A percentile compares a stretch with the other conserved stretches of the same genome.
These are phyloP conservation scores for Cyprinodon diabolis DNA, from an alignment of 2,797 vertebrate species.

Conservation along the genomic window DNA sequence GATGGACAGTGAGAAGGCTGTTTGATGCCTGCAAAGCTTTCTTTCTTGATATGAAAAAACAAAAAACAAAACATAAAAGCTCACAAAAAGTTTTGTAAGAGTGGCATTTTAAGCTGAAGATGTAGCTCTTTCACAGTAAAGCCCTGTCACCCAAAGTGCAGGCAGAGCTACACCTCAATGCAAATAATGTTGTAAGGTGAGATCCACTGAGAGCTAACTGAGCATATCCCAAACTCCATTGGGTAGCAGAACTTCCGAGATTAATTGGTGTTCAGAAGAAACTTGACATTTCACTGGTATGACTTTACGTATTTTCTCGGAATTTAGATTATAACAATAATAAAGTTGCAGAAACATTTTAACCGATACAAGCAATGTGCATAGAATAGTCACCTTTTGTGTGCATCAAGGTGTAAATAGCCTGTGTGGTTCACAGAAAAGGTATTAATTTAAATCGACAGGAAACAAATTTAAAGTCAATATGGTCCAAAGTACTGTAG, in stretches of 20 bases:
- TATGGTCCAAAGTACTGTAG: neutral
- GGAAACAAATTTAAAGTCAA: neutral
- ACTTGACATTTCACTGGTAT: slow-evolving; percentile 1
- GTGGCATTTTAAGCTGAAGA: neutral
- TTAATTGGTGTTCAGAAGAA: slow-evolving; percentile 1
- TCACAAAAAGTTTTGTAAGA: neutral
- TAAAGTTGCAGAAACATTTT: neutral
- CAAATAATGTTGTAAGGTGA: neutral
- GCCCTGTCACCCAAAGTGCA: slow-evolving; percentile 4
- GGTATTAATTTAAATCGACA: neutral
- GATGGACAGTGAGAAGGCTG: neutral
- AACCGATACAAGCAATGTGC: neutral
- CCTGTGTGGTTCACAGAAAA: neutral
- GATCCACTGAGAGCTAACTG: neutral
- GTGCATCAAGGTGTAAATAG: neutral
- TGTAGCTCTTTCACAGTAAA: neutral
- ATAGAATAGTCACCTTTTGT: neutral
- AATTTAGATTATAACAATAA: neutral
- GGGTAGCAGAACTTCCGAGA: neutral
- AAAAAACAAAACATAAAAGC: neutral
- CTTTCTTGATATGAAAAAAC: neutral
- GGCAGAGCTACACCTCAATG: neutral
- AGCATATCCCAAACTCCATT: neutral
- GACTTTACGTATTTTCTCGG: neutral
- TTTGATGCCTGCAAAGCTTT: neutral